Evolutionary conservation across 2,888 invertebrate species (phyloP), one percentile per base, ranked within the genome.

Genomic region (Drosophila fulvimacula): DNA sequence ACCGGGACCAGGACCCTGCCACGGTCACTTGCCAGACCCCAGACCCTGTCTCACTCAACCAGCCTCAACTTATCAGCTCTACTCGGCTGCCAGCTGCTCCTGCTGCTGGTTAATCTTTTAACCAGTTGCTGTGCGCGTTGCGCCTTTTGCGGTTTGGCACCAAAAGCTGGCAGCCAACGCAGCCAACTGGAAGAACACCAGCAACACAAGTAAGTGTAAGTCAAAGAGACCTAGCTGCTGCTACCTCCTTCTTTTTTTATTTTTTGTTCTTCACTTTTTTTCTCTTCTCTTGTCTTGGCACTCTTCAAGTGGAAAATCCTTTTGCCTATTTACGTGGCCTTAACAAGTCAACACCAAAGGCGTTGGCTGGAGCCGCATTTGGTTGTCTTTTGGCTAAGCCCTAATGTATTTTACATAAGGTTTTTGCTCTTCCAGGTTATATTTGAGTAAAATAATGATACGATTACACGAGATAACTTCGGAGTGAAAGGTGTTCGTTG

Each of bases 281-380:
- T 55, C 58, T 66, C 51, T 51, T 55, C 42, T 56, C 64, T 53
- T 67, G 74, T 77, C 81, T 76, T 90, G 81, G 88, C 90, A 86
- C 86, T 86, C 60, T 69, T 90, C 84, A 86, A 86, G 90, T 88
- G 90, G 90, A 86, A 88, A 90, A 90, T 86, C 84, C 89, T 84
- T 88, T 83, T 84, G 83, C 78, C 86, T 82, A 82, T 82, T 82
- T 73, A 73, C 81, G 73, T 82, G 71, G 84, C 67, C 78, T 80
- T 78, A 81, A 71, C 74, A 75, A 73, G 78, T 84, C 81, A 78
- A 81, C 76, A 81, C 73, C 69, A 51, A 63, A 71, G 66, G 69
- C 73, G 52, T 67, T 76, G 67, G 67, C 69, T 19, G 36, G 48
- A 57, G 36, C 34, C 58, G 17, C 46, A 52, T 49, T 60, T 17